These are phyloP conservation scores for Silurus lanzhouensis DNA, from an alignment of 2,797 vertebrate genomes.

Conservation along the genomic window DNA sequence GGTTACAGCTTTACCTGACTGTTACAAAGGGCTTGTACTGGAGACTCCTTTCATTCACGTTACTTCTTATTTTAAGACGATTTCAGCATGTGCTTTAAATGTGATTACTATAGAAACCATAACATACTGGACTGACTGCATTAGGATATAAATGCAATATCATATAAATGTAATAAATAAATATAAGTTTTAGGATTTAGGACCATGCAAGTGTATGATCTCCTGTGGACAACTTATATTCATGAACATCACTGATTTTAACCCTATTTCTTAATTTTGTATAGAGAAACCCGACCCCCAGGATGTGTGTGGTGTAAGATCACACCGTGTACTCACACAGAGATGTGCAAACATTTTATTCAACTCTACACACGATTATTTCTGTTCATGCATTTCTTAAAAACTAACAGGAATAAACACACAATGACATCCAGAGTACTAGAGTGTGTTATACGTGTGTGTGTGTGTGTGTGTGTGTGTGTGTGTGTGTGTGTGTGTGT, in stretches of 20 bases:
- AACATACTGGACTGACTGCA: too few relatives aligned
- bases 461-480: slow-evolving; percentile 38
- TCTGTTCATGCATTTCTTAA: slow-evolving; percentile 18
- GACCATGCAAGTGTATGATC: too few relatives aligned
- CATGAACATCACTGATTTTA: background rate
- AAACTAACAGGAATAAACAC: background rate
- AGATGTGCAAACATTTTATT: slow-evolving; percentile 4
- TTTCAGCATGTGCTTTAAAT: too few relatives aligned
- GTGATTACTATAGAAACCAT: too few relatives aligned
- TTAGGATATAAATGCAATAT: too few relatives aligned
- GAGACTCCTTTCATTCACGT: background rate
- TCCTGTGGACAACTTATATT: too few relatives aligned
- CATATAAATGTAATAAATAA: too few relatives aligned
- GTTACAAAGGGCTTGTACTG: background rate
- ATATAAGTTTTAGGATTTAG: too few relatives aligned
- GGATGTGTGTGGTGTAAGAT: background rate
- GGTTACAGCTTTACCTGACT: background rate
- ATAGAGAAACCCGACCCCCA: background rate
- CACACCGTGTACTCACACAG: background rate
- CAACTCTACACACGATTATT: background rate
- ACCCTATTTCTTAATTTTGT: background rate
- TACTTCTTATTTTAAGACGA: background rate
- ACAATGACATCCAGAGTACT: background rate
- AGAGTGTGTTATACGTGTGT: slow-evolving; percentile 10
- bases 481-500: slow-evolving; percentile 28